Conservation (phyloP, 2,797 vertebrate species). For the Myoxocephalus aenaeus region DNA sequence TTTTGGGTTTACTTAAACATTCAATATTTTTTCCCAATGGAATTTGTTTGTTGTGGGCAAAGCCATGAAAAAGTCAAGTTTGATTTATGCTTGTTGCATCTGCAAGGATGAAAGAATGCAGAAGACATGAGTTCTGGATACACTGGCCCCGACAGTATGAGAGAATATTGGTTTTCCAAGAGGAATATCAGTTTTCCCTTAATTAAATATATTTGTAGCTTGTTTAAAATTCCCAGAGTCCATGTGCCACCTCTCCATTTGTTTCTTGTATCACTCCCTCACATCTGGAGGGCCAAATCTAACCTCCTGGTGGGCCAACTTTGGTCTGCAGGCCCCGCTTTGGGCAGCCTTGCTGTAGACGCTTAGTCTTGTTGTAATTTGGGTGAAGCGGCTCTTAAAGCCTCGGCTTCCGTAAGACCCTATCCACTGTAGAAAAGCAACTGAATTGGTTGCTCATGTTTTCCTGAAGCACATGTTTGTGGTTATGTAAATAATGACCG, state of each 20-base stretch:
- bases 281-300: too few species aligned
- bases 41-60: not conserved
- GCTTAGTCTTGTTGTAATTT: too few species aligned
- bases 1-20: not conserved
- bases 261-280: not conserved
- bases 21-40: not conserved
- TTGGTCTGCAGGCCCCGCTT: too few species aligned
- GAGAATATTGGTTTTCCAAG: too few species aligned
- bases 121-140: too few species aligned
- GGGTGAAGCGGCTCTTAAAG: too few species aligned
- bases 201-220: too few species aligned
- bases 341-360: too few species aligned
- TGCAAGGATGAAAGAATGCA: too few species aligned
- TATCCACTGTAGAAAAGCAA: not conserved
- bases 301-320: too few species aligned
- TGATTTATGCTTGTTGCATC: not conserved
- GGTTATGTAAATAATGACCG: not conserved
- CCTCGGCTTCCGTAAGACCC: too few species aligned
- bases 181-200: too few species aligned
- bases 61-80: not conserved
- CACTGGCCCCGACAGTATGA: not conserved
- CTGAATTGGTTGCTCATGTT: not conserved
- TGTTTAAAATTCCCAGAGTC: not conserved
- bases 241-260: not conserved
- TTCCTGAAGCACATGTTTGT: not conserved